Base-by-base conservation (phyloP, 2,888 invertebrate species). In the Sipha maydis region DNA sequence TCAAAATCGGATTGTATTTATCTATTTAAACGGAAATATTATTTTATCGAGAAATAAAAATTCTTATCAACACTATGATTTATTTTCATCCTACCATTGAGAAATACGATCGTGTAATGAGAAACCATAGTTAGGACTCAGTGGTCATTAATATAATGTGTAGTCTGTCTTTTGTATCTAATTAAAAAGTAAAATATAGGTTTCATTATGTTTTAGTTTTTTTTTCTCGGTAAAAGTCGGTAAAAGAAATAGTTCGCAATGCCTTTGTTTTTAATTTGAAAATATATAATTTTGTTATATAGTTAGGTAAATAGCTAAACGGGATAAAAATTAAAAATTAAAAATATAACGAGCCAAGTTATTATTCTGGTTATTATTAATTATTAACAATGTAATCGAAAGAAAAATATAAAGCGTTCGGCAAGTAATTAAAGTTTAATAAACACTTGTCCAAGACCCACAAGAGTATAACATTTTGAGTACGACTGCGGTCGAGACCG, bases 161-260 rank as follows among this genome's bases (percentile, higher is more conserved):
- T 5, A 83, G 31, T 71, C 71, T 31, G 7, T 28, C 14, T 83
- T 54, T 54, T 83, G 25, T 54, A 83, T 34, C 17, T 71, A 71
- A 83, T 71, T 83, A 71, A 83, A 73, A 31, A 54, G 31, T 83
- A 71, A 71, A 71, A 83, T 54, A 83, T 21, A n/a, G n/a, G 82
- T 31, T 71, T 71, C 21, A 8, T 73, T 73, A 54, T 54, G 9
- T 71, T 71, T 31, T n/a, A 31, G 34, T 73, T 3, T 34, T 25
- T 83, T 34, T 83, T 54, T 69, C 25, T 2, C 11, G 7, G n/a
- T 11, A 69, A 61, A 67, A 82, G 34, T 7, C 41, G 19, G 28
- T 41, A n/a, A 25, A 67, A 41, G 17, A 17, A 69, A 77, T n/a
- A 17, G 28, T 77, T 48, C 19, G 0, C 9, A 54, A 78, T 48